A percentile compares a stretch with the other conserved stretches of the same genome.
phyloP scores from a whole-genome alignment of 2,888 invertebrate genomes.

The Tiphia femorata region DNA sequence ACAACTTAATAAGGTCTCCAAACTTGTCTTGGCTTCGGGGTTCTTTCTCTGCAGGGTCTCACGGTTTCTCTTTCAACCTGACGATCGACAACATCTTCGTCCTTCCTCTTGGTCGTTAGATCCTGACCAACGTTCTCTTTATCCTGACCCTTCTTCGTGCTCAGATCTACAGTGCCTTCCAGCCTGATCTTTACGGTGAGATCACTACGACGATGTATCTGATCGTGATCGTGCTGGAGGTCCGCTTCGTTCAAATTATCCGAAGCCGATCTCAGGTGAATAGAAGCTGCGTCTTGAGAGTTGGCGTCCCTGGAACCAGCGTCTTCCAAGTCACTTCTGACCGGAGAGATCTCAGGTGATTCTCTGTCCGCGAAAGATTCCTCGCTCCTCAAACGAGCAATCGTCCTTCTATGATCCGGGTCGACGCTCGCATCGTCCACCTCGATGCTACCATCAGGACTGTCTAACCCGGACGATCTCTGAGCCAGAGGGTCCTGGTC shows the following conservation, averaged over 20 bases:
- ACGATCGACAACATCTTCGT: slow-evolving; percentile 58
- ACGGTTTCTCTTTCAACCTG: slow-evolving; percentile 53
- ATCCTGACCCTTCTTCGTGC: slow-evolving; percentile 60
- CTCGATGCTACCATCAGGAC: slow-evolving; percentile 66
- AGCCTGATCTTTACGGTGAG: slow-evolving; percentile 61
- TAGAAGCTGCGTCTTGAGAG: slow-evolving; percentile 48
- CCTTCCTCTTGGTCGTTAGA: slow-evolving; percentile 59
- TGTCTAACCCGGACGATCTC: slow-evolving; percentile 48
- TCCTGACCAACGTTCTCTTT: slow-evolving; percentile 66
- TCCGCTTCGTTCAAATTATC: slow-evolving; percentile 61
- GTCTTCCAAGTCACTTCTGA: slow-evolving; percentile 53
- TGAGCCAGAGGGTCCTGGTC: slow-evolving; percentile 39
- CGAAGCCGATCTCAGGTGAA: slow-evolving; percentile 56
- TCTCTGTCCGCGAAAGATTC: slow-evolving; percentile 59
- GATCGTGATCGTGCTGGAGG: slow-evolving; percentile 42
- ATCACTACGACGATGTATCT: slow-evolving; percentile 43
- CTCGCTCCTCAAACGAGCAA: slow-evolving; percentile 58
- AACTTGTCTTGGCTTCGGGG: slow-evolving; percentile 65
- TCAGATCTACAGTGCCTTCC: slow-evolving; percentile 65
- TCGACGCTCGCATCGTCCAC: slow-evolving; percentile 63
- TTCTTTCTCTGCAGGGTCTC: slow-evolving; percentile 58
- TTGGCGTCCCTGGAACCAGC: slow-evolving; percentile 39
- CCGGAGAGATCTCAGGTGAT: slow-evolving; percentile 57
- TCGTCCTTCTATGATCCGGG: slow-evolving; percentile 55
- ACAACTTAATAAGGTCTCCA: slow-evolving; percentile 63